phyloP scores from a whole-genome alignment of 2,888 invertebrate genomes.

The Macrosoma leucophasiata region DNA sequence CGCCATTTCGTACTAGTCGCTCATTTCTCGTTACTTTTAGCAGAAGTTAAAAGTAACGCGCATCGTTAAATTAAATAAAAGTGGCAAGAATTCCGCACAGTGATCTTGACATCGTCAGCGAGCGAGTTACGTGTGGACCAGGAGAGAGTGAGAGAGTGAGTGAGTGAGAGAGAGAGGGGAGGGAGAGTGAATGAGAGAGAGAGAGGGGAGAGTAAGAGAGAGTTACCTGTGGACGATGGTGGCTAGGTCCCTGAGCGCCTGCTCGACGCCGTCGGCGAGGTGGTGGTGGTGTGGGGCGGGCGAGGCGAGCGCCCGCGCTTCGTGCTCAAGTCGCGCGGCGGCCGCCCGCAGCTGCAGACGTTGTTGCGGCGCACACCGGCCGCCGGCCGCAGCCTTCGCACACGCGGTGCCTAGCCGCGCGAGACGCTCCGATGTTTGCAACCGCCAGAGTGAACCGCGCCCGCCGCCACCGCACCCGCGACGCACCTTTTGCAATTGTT shows the following conservation, averaged over 20 bases:
- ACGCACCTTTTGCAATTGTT: conserved; percentile 35
- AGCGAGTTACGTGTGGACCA: background rate
- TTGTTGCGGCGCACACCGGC: conserved; percentile 90
- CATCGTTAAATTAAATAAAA: too few species aligned
- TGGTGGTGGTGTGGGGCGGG: conserved; percentile 53
- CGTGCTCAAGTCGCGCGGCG: conserved; percentile 47
- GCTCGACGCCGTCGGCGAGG: conserved; percentile 47
- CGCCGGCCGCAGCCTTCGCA: conserved; percentile 86
- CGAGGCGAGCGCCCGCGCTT: conserved; percentile 51
- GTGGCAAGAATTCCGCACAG: too few species aligned
- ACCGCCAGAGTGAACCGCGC: conserved; percentile 61
- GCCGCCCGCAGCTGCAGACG: conserved; percentile 88
- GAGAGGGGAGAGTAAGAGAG: background rate
- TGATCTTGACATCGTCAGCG: too few species aligned
- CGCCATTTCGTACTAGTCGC: too few species aligned
- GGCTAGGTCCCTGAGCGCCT: conserved; percentile 77
- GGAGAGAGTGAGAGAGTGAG: background rate
- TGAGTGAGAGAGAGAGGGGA: background rate
- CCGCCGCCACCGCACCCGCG: conserved; percentile 46
- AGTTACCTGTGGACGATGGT: conserved; percentile 82
- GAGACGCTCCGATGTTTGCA: conserved; percentile 68
- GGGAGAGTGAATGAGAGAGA: background rate
- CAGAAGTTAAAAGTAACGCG: too few species aligned
- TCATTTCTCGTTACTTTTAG: too few species aligned
- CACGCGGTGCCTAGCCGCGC: conserved; percentile 89